Percentiles rank a stretch among this genome's conserved stretches.
Conservation (phyloP, 2,888 invertebrate genomes). For the Ennomos erosarius region DNA sequence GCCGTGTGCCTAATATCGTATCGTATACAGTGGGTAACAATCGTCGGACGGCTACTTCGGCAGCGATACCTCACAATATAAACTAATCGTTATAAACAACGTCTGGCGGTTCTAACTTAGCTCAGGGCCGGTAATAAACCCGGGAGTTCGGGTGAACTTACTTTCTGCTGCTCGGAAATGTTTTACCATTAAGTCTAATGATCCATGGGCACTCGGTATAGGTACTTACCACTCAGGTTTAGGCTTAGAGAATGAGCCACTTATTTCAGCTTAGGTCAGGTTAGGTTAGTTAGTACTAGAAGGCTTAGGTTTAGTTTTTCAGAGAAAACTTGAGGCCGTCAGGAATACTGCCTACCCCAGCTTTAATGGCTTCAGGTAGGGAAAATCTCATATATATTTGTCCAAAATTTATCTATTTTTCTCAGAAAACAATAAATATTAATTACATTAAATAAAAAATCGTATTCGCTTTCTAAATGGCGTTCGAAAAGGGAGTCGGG, state of each 20-base stretch:
- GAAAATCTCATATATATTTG: too few relatives aligned
- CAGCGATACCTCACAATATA: slow-evolving; percentile 48
- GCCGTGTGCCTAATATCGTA: not conserved
- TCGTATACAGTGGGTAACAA: slow-evolving; percentile 6
- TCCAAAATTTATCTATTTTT: too few relatives aligned
- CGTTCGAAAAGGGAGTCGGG: too few relatives aligned
- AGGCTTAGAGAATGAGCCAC: not conserved
- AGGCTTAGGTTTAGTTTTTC: too few relatives aligned
- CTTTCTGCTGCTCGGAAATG: slow-evolving; percentile 14
- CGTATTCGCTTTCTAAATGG: too few relatives aligned
- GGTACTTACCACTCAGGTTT: not conserved
- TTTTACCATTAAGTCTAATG: slow-evolving; percentile 24
- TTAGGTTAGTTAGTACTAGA: too few relatives aligned
- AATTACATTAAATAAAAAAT: too few relatives aligned
- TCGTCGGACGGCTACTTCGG: slow-evolving; percentile 19
- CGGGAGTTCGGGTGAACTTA: slow-evolving; percentile 13
- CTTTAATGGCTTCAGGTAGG: too few relatives aligned
- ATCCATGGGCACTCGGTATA: slow-evolving; percentile 9
- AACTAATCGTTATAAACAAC: slow-evolving; percentile 51
- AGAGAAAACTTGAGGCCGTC: too few relatives aligned
- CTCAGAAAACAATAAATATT: too few relatives aligned
- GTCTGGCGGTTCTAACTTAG: slow-evolving; percentile 23
- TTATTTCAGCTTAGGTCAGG: too few relatives aligned
- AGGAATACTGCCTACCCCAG: too few relatives aligned
- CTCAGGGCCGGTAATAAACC: slow-evolving; percentile 24